A percentile compares a stretch with the other conserved stretches of the same genome.
phyloP scores from a whole-genome alignment of 1,140 invertebrate genomes.

The Solen grandis region DNA sequence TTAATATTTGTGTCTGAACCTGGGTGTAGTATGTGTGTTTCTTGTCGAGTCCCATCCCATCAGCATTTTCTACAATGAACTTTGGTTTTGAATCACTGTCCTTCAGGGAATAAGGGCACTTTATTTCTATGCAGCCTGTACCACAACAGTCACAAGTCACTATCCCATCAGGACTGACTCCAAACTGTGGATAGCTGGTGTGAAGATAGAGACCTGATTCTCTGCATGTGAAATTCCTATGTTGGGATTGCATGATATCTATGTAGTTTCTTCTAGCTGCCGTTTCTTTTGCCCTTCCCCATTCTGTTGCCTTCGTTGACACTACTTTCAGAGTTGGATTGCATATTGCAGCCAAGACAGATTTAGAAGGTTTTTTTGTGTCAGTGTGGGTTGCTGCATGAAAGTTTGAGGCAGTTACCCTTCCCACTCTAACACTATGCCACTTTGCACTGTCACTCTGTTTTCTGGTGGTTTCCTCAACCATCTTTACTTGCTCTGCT shows the following conservation, averaged over 20 bases:
- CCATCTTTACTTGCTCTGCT: not conserved
- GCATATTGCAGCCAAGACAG: not conserved
- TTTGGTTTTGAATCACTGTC: not conserved
- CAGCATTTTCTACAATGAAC: not conserved
- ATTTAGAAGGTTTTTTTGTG: not conserved
- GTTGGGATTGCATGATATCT: not conserved
- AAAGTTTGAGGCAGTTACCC: conserved; percentile 18
- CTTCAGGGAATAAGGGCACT: conserved; percentile 6
- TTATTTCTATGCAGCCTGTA: conserved; percentile 1
- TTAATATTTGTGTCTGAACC: conserved; percentile 32
- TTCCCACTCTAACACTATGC: not conserved
- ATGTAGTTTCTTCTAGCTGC: not conserved
- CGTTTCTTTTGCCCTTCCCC: conserved; percentile 18
- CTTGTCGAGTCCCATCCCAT: conserved; percentile 13
- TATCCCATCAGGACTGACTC: conserved; percentile 19
- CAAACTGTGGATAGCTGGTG: not conserved
- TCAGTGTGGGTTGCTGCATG: not conserved
- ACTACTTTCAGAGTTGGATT: not conserved
- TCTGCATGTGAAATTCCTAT: conserved; percentile 1
- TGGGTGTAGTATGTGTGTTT: conserved; percentile 46
- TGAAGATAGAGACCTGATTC: not conserved
- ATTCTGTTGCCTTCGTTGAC: not conserved
- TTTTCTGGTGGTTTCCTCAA: not conserved
- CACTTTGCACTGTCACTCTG: not conserved
- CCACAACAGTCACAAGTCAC: conserved; percentile 42